Base-by-base conservation (phyloP, 2,113 vertebrate species). In the Oxyura jamaicensis region DNA sequence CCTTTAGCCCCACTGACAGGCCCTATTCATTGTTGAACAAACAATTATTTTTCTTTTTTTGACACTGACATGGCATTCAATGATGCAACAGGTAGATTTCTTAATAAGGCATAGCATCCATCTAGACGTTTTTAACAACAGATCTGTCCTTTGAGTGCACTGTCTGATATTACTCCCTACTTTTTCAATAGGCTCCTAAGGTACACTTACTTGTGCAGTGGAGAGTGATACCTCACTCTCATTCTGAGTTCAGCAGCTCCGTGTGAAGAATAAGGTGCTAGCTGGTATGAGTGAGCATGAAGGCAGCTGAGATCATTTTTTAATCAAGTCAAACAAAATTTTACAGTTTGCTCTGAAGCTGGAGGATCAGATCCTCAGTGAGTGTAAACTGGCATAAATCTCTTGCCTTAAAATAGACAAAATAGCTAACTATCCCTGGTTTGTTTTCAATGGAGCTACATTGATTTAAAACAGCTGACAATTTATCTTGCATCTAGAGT, bases 391-490 rank as follows among this genome's bases (percentile, higher is more conserved):
- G 74, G 77, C 87, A 58, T n/a, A 35, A 60, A 93, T 60, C 56
- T 87, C 16, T 13, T 79, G 83, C 80, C 88, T 97, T 80, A 83
- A 92, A 86, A 87, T 52, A 91, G 94, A 86, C 75, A 90, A 82
- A 93, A 18, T 16, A 94, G 55, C 88, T n/a, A 95, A 91, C 60
- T 73, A 82, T 2, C 62, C 68, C 59, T 29, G 5, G 62, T 59
- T 96, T 96, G 83, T 89, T 95, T 97, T 95, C 87, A 94, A 3
- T 85, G 91, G 90, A 86, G 44, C 74, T 93, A 31, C 88, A 41
- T 58, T 96, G 90, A 97, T 96, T 94, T 83, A 88, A 95, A 96
- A 52, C 95, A 97, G 91, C 93, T 96, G 96, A 88, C 62, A 71
- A 66, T 31, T 77, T 66, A 84, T 91, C 77, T 81, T 92, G 53